phyloP scores from a whole-genome alignment of 2,797 vertebrate genomes.

The Argentina silus region DNA sequence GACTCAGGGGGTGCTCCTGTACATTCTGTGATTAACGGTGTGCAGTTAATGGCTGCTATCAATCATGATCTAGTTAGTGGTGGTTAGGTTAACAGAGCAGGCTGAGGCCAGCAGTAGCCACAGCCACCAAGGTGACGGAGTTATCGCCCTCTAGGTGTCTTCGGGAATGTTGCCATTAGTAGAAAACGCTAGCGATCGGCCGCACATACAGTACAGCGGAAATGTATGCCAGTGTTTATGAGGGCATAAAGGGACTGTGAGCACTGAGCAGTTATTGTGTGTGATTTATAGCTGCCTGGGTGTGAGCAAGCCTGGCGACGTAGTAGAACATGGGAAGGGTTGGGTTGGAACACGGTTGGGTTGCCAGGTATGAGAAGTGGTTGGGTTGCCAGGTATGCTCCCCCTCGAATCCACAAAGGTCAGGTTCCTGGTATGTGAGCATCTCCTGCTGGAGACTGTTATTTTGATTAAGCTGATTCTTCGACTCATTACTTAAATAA shows the following conservation, averaged over 20 bases:
- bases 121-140: constrained; percentile 19
- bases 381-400: constrained; percentile 18
- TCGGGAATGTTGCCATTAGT: neutral
- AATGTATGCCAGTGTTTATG: constrained; percentile 7
- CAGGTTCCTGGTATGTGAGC: constrained; percentile 24
- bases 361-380: neutral
- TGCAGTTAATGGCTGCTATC: constrained; percentile 37
- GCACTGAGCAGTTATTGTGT: constrained; percentile 3
- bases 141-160: constrained; percentile 21
- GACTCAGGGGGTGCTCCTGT: constrained; percentile 22
- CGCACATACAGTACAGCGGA: neutral
- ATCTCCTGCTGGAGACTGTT: constrained; percentile 16
- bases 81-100: constrained; percentile 21
- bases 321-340: neutral
- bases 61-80: constrained; percentile 45
- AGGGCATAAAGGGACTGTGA: constrained; percentile 9
- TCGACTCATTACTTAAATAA: constrained; percentile 6
- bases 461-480: constrained; percentile 10
- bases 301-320: neutral
- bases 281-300: constrained; percentile 30
- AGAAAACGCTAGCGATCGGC: neutral
- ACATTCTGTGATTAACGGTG: constrained; percentile 41
- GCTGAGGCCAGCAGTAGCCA: constrained; percentile 13
- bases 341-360: neutral
- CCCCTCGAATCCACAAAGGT: constrained; percentile 25